These are phyloP conservation scores for Agrilus planipennis DNA, from an alignment of 1,140 invertebrate species.

Conservation along the genomic window DNA sequence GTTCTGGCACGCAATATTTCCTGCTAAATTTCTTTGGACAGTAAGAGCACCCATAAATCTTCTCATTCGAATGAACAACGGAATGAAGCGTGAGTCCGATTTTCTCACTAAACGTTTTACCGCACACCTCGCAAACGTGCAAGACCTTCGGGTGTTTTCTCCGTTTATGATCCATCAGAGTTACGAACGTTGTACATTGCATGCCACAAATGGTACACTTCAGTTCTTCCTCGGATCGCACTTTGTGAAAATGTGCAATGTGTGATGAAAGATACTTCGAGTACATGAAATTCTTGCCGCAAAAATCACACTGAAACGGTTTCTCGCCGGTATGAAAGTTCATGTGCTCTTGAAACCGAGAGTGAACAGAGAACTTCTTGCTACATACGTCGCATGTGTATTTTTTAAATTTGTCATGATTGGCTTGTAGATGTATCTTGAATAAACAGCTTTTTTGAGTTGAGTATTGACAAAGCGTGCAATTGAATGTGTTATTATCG, in stretches of 20 bases:
- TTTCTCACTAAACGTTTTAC: constrained; percentile 27
- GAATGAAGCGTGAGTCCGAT: constrained; percentile 30
- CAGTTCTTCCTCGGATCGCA: constrained; percentile 62
- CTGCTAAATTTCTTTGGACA: not conserved
- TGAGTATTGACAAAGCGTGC: constrained; percentile 20
- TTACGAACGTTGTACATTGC: constrained; percentile 22
- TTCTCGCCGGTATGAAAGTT: constrained; percentile 56
- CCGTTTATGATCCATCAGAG: constrained; percentile 19
- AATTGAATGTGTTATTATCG: constrained; percentile 1
- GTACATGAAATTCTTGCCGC: constrained; percentile 46
- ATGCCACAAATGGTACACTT: constrained; percentile 39
- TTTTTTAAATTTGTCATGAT: constrained; percentile 28
- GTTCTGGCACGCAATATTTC: constrained; percentile 42
- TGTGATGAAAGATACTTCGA: constrained; percentile 35
- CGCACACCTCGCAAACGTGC: constrained; percentile 32
- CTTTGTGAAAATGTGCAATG: constrained; percentile 35
- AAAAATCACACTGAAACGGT: constrained; percentile 50
- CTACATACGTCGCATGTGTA: constrained; percentile 39
- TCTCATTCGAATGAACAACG: no score
- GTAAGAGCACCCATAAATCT: not conserved
- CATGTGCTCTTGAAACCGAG: constrained; percentile 39
- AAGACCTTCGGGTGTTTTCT: no score
- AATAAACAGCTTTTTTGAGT: constrained; percentile 18
- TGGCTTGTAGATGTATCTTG: constrained; percentile 19
- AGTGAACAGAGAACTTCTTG: constrained; percentile 34